Base-by-base conservation (phyloP, 1,140 invertebrate species). In the Nixonia krombeini region DNA sequence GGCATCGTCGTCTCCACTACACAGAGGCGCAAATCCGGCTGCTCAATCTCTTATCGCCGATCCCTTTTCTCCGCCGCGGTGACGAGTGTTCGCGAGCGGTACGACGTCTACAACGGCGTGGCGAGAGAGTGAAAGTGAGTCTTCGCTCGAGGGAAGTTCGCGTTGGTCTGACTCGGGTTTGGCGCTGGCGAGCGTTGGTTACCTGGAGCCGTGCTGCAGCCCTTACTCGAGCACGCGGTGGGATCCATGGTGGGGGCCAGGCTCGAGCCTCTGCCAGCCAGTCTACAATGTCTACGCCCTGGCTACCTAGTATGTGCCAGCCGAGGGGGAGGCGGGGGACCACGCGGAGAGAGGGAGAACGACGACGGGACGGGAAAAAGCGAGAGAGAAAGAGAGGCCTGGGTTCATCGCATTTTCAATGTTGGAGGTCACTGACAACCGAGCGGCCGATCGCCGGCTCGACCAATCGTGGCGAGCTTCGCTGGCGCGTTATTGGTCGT, bases 391-490 rank as follows among this genome's bases (percentile, higher is more conserved):
- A 37, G 28, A 37, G 74, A 73, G 73, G 76, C 77, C 79, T 66
- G 86, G 82, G 86, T 87, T 87, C 86, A 87, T 87, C 86, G 86
- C 81, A 87, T 87, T 87, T 87, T 86, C 84, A 87, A 84, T 87
- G 85, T 85, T 87, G 85, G 87, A 88, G 87, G 87, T 88, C 87
- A 88, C 86, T 87, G 86, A 85, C 86, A 87, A 87, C 75, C 80
- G 50, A 69, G n/a, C n/a, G n/a, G 61, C 72, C 73, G 72, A 73
- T 69, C 64, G 61, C 63, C 50, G 55, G 44, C 55, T 68, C 63
- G 55, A 49, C 75, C 78, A 79, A 80, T 82, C 74, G 55, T 46
- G 50, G 12, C 41, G 50, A 56, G 66, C 70, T 73, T 68, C 57
- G 75, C 28, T 52, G 12, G n/a, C 7, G 1, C 15, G 9, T 52